Conservation (phyloP, 2,113 vertebrate genomes). For the Mirza zaza region DNA sequence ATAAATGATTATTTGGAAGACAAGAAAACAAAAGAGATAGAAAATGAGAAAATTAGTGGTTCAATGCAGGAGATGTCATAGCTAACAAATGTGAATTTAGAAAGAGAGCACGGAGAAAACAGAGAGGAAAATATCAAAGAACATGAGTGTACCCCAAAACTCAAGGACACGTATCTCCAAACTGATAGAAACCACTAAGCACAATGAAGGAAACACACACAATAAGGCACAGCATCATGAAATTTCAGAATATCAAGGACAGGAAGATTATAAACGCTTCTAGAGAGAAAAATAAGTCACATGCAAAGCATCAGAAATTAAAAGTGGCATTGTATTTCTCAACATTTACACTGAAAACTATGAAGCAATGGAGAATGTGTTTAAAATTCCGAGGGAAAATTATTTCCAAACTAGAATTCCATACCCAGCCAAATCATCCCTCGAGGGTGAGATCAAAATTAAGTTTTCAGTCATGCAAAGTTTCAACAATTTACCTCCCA, state of each 20-base stretch:
- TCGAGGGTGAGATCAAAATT: slow-evolving; percentile 64
- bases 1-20: slow-evolving; percentile 6
- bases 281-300: slow-evolving; percentile 34
- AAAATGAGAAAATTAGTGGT: not conserved
- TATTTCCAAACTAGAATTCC: slow-evolving; percentile 69
- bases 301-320: slow-evolving; percentile 35
- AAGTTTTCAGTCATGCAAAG: slow-evolving; percentile 59
- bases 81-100: slow-evolving; percentile 2
- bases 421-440: slow-evolving; percentile 69
- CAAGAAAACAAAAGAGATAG: not conserved
- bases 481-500: slow-evolving; percentile 70
- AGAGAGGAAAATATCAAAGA: not conserved
- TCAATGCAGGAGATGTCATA: not conserved
- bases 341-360: slow-evolving; percentile 54
- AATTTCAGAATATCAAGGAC: not conserved
- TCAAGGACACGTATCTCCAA: not conserved
- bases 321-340: slow-evolving; percentile 43
- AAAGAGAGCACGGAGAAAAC: not conserved
- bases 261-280: slow-evolving; percentile 18
- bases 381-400: slow-evolving; percentile 67
- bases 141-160: not conserved
- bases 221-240: not conserved
- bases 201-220: not conserved
- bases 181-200: not conserved
- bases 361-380: slow-evolving; percentile 57